Evolutionary conservation across 2,888 invertebrate genomes (phyloP).

Genomic region (Monochamus alternatus): DNA sequence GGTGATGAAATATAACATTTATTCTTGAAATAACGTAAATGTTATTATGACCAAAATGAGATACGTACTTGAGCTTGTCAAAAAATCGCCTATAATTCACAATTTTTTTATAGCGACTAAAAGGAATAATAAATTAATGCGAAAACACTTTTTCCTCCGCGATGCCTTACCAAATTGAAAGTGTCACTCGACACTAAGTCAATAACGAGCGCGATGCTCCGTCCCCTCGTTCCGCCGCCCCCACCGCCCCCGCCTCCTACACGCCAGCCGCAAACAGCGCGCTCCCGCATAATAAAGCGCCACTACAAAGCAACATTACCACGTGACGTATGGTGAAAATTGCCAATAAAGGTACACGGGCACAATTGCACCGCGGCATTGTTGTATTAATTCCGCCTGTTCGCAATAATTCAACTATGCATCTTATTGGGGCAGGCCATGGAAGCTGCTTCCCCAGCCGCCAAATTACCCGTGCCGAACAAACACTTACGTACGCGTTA

Average conservation of each 20-base stretch:
- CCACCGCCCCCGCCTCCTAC: not conserved
- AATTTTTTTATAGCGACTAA: no score
- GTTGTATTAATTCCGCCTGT: constrained; percentile 19
- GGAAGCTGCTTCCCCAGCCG: constrained; percentile 51
- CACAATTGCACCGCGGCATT: constrained; percentile 14
- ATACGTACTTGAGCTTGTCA: no score
- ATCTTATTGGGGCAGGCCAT: constrained; percentile 51
- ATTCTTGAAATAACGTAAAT: no score
- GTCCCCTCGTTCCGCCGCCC: no score
- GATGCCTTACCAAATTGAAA: no score
- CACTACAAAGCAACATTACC: constrained; percentile 32
- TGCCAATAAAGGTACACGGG: constrained; percentile 36
- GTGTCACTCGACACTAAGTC: no score
- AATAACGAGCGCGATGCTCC: no score
- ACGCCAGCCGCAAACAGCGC: constrained; percentile 18
- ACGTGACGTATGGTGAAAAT: constrained; percentile 33
- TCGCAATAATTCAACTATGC: constrained; percentile 41
- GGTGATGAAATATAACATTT: no score
- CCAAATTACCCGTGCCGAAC: constrained; percentile 60
- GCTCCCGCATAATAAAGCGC: constrained; percentile 28
- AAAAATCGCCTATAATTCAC: no score
- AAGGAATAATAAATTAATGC: no score
- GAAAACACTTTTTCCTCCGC: no score
- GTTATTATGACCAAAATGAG: no score
- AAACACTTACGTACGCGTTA: constrained; percentile 61